These are phyloP conservation scores for Platichthys stellatus DNA, from an alignment of 2,113 vertebrate species.

Conservation along the genomic window DNA sequence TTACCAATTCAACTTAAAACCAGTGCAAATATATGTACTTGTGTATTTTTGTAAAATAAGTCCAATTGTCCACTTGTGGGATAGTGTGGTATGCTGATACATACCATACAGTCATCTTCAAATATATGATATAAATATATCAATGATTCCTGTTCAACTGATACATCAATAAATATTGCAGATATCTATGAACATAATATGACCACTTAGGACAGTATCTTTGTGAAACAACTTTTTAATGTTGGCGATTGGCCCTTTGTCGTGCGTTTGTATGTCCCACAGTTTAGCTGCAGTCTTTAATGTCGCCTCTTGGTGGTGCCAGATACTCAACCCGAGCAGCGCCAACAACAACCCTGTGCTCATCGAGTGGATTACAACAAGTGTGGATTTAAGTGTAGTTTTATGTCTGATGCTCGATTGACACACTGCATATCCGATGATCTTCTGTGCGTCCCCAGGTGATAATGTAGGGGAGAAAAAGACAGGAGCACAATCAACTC, in stretches of 20 bases:
- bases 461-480: background rate
- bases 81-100: background rate
- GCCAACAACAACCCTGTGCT: background rate
- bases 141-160: background rate
- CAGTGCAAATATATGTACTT: background rate
- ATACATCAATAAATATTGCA: background rate
- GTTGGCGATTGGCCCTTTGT: background rate
- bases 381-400: conserved; percentile 5
- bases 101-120: no score
- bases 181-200: background rate
- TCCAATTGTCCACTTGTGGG: background rate
- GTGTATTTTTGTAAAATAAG: background rate
- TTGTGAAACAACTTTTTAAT: background rate
- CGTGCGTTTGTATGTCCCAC: background rate
- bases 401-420: conserved; percentile 9
- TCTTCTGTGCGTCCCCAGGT: background rate
- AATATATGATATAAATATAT: no score
- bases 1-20: background rate
- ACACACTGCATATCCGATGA: conserved; percentile 5
- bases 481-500: background rate
- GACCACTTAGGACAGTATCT: background rate
- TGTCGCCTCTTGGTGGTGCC: conserved; percentile 66
- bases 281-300: background rate
- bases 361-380: background rate
- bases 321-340: conserved; percentile 44